A percentile compares a stretch with the other conserved stretches of the same genome.
Conservation (phyloP, 1,140 invertebrate genomes). For the Drosophila bifasciata region DNA sequence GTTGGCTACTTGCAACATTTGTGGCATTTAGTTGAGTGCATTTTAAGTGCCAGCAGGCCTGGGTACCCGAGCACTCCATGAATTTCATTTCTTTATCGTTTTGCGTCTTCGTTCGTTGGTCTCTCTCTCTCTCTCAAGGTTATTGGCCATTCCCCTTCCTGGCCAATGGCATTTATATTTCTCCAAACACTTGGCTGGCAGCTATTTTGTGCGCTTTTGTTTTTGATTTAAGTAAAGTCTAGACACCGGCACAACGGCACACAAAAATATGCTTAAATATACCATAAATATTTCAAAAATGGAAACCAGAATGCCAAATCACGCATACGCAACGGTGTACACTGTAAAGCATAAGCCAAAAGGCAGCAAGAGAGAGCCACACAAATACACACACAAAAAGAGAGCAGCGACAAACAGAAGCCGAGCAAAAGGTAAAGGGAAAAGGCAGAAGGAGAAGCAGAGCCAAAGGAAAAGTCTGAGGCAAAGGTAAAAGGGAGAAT, state of each 20-base stretch:
- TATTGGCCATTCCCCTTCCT: constrained; percentile 36
- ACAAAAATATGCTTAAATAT: constrained; percentile 30
- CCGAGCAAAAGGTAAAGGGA: too few species aligned
- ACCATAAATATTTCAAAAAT: constrained; percentile 47
- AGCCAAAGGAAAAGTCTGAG: too few species aligned
- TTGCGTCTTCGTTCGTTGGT: constrained; percentile 1
- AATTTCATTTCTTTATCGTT: too few species aligned
- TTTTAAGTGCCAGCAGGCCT: constrained; percentile 53
- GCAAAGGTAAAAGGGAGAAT: too few species aligned
- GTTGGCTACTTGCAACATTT: constrained; percentile 41
- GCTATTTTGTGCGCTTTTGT: constrained; percentile 13
- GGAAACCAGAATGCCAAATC: constrained; percentile 27
- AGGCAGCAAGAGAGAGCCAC: not conserved
- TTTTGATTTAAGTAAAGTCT: constrained; percentile 29
- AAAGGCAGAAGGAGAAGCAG: too few species aligned
- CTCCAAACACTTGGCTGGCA: constrained; percentile 19
- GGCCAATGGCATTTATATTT: constrained; percentile 50
- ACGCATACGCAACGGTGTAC: constrained; percentile 35
- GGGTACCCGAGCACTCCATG: too few species aligned
- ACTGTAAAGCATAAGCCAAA: constrained; percentile 1
- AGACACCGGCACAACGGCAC: constrained; percentile 5
- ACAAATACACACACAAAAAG: too few species aligned
- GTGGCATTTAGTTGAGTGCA: constrained; percentile 66
- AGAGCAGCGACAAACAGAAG: too few species aligned
- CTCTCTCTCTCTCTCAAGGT: constrained; percentile 39